Evolutionary conservation across 2,888 invertebrate species (phyloP).

Genomic region (Scaptomyza reducta): DNA sequence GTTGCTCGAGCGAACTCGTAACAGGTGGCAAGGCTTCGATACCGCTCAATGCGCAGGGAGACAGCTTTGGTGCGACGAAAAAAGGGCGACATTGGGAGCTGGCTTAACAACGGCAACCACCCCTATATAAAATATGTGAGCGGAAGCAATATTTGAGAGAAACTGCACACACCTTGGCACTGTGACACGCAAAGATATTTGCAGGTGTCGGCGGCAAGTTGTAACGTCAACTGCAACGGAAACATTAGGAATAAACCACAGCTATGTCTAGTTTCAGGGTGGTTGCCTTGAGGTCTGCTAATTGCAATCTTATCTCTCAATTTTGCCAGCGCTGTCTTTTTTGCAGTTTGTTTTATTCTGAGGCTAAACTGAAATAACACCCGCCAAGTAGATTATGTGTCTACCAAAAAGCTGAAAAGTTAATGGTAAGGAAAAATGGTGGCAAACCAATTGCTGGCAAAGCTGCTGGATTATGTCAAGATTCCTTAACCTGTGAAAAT

Average conservation of each 20-base stretch:
- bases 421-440: conserved; percentile 21
- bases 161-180: conserved; percentile 66
- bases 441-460: conserved; percentile 24
- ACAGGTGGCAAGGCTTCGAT: conserved; percentile 77
- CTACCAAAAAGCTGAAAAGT: conserved; percentile 31
- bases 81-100: conserved; percentile 6
- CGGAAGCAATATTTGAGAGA: conserved; percentile 34
- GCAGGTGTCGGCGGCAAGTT: conserved; percentile 30
- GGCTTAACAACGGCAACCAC: conserved; percentile 15
- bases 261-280: conserved; percentile 33
- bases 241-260: conserved; percentile 4
- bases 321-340: conserved; percentile 16
- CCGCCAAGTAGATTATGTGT: conserved; percentile 38
- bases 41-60: conserved; percentile 30
- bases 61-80: conserved; percentile 59
- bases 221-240: conserved; percentile 7
- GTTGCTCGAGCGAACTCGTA: conserved; percentile 76
- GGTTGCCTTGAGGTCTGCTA: conserved; percentile 60
- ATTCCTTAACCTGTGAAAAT: conserved; percentile 11
- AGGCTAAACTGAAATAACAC: conserved; percentile 22
- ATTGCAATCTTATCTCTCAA: conserved; percentile 14
- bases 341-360: neutral
- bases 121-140: conserved; percentile 26
- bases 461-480: conserved; percentile 20
- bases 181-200: conserved; percentile 56